Evolutionary conservation across 2,888 invertebrate genomes (phyloP).

Genomic region (Hecatera dysodea): DNA sequence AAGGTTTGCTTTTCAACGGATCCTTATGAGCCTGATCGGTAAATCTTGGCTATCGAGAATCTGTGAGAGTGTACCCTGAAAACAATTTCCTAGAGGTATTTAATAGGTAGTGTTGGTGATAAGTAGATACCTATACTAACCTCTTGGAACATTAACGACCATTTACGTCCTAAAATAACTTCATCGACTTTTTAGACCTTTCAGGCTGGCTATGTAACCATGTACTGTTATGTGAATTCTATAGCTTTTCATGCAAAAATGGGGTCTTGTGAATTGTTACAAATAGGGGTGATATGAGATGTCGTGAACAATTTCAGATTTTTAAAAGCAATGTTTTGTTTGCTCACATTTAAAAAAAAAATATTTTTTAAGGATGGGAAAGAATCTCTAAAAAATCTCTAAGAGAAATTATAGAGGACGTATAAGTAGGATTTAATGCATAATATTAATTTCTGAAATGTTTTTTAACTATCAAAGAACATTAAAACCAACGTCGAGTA

Average conservation of each 20-base stretch:
- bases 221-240: conserved; percentile 32
- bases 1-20: conserved; percentile 50
- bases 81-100: conserved; percentile 56
- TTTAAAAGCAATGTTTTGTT: too few relatives aligned
- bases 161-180: conserved; percentile 28
- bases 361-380: too few relatives aligned
- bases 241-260: background rate
- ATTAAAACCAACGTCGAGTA: background rate
- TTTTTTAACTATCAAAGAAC: background rate
- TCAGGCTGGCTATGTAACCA: conserved; percentile 5
- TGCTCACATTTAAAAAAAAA: too few relatives aligned
- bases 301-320: too few relatives aligned
- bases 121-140: background rate
- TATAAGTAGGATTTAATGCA: background rate
- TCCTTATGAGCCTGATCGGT: conserved; percentile 35
- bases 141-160: conserved; percentile 20
- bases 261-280: too few relatives aligned
- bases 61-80: conserved; percentile 49
- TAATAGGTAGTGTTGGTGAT: conserved; percentile 7
- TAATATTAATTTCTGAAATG: background rate
- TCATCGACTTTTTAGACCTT: conserved; percentile 27
- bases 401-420: too few relatives aligned
- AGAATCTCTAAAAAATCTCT: too few relatives aligned
- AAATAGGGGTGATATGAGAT: too few relatives aligned
- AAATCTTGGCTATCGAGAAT: conserved; percentile 56